These are phyloP conservation scores for Epinephelus moara DNA, from an alignment of 2,113 vertebrate species.

Conservation along the genomic window DNA sequence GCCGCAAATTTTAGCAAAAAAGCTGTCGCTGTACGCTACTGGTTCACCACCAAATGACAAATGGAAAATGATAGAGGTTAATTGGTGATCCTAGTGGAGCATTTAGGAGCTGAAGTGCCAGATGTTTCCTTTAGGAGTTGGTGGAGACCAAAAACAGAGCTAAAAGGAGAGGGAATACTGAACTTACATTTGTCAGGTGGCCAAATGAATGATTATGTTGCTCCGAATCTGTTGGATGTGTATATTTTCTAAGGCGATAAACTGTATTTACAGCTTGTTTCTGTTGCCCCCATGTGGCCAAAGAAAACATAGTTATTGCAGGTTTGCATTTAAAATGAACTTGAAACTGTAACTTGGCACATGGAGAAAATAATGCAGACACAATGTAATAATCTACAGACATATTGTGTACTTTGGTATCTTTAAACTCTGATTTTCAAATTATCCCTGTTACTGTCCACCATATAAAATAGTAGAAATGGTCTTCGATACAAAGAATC, in stretches of 20 bases:
- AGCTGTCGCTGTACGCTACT: too few relatives aligned
- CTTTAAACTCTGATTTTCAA: neutral
- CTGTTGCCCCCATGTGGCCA: neutral
- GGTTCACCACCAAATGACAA: too few relatives aligned
- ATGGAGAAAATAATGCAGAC: neutral
- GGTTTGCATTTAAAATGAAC: neutral
- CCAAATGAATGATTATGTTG: neutral
- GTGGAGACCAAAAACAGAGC: too few relatives aligned
- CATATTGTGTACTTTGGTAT: neutral
- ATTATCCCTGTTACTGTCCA: neutral
- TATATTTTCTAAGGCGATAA: too few relatives aligned
- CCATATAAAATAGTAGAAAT: neutral
- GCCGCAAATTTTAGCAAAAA: too few relatives aligned
- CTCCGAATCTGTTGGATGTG: neutral
- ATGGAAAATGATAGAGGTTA: too few relatives aligned
- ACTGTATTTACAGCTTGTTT: too few relatives aligned
- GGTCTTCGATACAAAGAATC: neutral
- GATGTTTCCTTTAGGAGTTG: too few relatives aligned
- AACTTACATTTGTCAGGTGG: neutral
- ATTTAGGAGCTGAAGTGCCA: too few relatives aligned
- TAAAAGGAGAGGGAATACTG: neutral
- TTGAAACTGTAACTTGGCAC: neutral
- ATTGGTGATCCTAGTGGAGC: too few relatives aligned
- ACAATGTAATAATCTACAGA: neutral
- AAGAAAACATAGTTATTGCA: neutral